Evolutionary conservation across 2,888 invertebrate species (phyloP).

Genomic region (Malthinus seriepunctatus): DNA sequence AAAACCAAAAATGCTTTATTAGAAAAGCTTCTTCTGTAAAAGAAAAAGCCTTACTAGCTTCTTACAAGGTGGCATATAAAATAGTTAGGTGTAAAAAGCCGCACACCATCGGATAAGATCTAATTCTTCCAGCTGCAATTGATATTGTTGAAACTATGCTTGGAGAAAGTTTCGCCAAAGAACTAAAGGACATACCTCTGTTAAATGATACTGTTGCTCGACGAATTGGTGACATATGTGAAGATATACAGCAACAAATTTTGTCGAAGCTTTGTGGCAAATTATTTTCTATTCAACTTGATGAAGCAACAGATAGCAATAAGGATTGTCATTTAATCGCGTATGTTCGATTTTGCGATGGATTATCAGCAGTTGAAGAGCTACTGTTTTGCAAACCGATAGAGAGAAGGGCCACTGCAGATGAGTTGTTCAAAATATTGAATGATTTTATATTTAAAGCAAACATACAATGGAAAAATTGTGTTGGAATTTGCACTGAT

Average conservation of each 20-base stretch:
- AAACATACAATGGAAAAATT: conserved; percentile 30
- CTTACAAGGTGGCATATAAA: conserved; percentile 31
- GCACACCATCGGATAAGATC: not conserved
- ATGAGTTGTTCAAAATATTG: conserved; percentile 25
- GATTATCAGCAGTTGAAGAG: conserved; percentile 22
- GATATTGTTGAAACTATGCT: not conserved
- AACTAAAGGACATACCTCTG: conserved; percentile 7
- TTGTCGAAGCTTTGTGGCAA: conserved; percentile 15
- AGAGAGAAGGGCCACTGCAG: conserved; percentile 16
- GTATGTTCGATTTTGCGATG: conserved; percentile 26
- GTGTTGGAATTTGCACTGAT: conserved; percentile 32
- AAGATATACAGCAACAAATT: conserved; percentile 29
- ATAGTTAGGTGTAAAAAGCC: conserved; percentile 14
- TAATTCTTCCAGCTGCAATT: not conserved
- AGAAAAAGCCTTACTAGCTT: conserved; percentile 32
- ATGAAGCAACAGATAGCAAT: conserved; percentile 24
- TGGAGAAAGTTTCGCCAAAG: conserved; percentile 1
- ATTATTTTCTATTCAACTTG: conserved; percentile 24
- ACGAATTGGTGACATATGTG: conserved; percentile 26
- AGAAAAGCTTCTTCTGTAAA: conserved; percentile 27
- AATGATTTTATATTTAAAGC: conserved; percentile 22
- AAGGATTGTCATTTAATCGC: conserved; percentile 29
- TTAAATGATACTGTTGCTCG: conserved; percentile 21
- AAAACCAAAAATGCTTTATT: conserved; percentile 27
- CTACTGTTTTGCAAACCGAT: conserved; percentile 31